Percentiles rank a stretch among this genome's conserved stretches.
phyloP scores from a whole-genome alignment of 1,140 invertebrate species.

The Spodoptera litura region DNA sequence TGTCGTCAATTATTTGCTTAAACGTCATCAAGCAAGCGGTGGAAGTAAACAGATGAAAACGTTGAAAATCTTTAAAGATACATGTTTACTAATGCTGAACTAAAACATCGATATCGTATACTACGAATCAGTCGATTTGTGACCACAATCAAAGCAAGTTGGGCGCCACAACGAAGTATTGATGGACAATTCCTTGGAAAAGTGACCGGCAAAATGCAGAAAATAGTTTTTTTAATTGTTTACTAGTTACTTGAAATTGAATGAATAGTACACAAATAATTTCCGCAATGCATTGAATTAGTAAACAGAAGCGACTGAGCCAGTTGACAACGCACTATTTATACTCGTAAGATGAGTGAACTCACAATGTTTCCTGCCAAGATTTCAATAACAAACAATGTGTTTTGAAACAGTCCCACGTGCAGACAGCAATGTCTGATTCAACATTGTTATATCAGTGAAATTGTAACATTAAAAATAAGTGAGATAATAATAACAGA shows the following conservation, averaged over 20 bases:
- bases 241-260: too few species aligned
- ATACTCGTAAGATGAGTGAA: constrained; percentile 21
- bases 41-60: not conserved
- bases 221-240: too few species aligned
- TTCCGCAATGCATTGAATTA: not conserved
- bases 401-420: constrained; percentile 24
- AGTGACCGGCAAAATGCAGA: too few species aligned
- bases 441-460: constrained; percentile 11
- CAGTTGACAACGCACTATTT: constrained; percentile 17
- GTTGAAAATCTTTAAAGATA: not conserved
- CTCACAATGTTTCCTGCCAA: constrained; percentile 29
- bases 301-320: not conserved
- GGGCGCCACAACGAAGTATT: too few species aligned
- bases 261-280: too few species aligned
- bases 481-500: not conserved
- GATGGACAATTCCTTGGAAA: too few species aligned
- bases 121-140: not conserved
- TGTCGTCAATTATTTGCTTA: constrained; percentile 13
- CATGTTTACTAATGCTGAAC: too few species aligned
- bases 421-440: not conserved
- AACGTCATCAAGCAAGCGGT: not conserved
- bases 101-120: too few species aligned
- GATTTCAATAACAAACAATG: constrained; percentile 24
- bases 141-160: not conserved
- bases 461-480: not conserved